phyloP scores from a whole-genome alignment of 2,888 invertebrate species.

The Nephrotoma guestfalica region DNA sequence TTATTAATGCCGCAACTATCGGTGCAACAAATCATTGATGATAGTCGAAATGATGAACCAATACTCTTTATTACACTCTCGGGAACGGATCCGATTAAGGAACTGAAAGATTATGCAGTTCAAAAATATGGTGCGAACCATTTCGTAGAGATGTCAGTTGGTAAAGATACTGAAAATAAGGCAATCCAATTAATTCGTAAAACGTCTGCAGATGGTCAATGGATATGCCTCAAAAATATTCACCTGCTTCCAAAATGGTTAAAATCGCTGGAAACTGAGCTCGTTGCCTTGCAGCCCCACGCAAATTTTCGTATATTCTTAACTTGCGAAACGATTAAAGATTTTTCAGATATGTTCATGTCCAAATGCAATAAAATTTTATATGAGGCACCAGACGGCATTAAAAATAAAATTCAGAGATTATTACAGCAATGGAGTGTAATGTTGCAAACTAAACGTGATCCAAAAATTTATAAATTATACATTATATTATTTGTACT shows the following conservation, averaged over 20 bases:
- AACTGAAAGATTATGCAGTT: constrained; percentile 52
- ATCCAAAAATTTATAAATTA: constrained; percentile 38
- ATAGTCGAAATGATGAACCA: constrained; percentile 41
- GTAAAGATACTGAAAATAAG: constrained; percentile 58
- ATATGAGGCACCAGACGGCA: constrained; percentile 72
- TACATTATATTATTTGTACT: constrained; percentile 71
- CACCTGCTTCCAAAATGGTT: constrained; percentile 63
- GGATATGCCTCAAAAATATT: constrained; percentile 69
- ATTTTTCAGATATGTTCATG: constrained; percentile 58
- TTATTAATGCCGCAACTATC: constrained; percentile 19
- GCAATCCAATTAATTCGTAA: constrained; percentile 43
- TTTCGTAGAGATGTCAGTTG: constrained; percentile 45
- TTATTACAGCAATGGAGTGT: constrained; percentile 56
- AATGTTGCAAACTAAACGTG: constrained; percentile 19
- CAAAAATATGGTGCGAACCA: constrained; percentile 23
- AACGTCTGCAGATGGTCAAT: constrained; percentile 47
- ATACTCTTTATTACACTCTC: constrained; percentile 73
- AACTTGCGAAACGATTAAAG: constrained; percentile 65
- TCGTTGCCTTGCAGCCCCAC: constrained; percentile 35
- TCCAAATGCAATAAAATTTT: constrained; percentile 67
- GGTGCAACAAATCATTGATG: constrained; percentile 25
- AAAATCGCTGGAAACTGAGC: constrained; percentile 48
- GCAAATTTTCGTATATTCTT: constrained; percentile 67
- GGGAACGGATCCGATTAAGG: constrained; percentile 82
- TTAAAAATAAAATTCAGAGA: constrained; percentile 64